Evolutionary conservation across 2,113 vertebrate species (phyloP), one percentile per base, ranked within the genome.

Genomic region (Chaetura pelagica): DNA sequence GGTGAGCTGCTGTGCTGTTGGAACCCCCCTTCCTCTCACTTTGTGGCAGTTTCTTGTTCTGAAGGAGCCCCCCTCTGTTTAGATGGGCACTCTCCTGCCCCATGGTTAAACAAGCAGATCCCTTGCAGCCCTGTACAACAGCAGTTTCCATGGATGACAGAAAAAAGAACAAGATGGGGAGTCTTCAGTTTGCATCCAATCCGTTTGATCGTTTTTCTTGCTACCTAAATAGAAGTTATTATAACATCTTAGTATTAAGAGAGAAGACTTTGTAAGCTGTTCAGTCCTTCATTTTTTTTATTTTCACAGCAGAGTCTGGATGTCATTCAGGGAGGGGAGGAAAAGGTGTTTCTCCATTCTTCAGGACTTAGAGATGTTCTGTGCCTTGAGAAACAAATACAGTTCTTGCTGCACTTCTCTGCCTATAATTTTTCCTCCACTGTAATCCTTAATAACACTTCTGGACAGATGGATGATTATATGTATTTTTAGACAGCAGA

Each of bases 371-470:
- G 7, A 4, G 88, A 81, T 61, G 78, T 96, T 89, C 75, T 0
- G 0, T 38, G 59, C 40, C 80, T 49, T 57, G 48, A 42, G 82
- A 89, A 57, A 75, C 77, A 90, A 82, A 62, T 46, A 30, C 59
- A 40, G 34, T 72, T 80, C 67, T 80, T 74, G 54, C 57, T 78
- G 63, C 55, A 10, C 72, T 87, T 61, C 72, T 46, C 40, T 87
- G 66, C 26, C 72, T 87, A 2, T 83, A 18, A 30, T 90, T 86
- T 77, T 84, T 78, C 22, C 10, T 72, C 72, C 51, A 1, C 38
- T 4, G 2, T 95, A 93, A 92, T 94, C 77, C 74, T 74, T 80
- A 89, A 67, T 90, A 94, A 87, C 32, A 6, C 61, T 94, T 94
- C 64, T 64, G 57, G 69, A 72, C 55, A 87, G 77, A 64, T 82